phyloP scores from a whole-genome alignment of 2,797 vertebrate genomes.

The Microctenopoma stevenorrisi region DNA sequence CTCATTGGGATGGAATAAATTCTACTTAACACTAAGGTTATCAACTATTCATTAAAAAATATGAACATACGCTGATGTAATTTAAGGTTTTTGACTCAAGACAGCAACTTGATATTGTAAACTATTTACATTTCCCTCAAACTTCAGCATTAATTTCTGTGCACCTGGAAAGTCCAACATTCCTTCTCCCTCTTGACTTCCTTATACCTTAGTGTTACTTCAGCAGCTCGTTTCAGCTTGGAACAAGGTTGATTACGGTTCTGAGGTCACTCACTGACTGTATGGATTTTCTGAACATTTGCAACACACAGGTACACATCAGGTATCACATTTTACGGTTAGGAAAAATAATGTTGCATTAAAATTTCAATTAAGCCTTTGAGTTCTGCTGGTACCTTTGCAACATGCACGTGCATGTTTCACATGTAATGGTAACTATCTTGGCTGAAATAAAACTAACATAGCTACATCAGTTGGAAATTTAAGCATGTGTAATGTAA shows the following conservation, averaged over 20 bases:
- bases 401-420: background rate
- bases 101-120: background rate
- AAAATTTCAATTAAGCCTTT: conserved; percentile 5
- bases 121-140: background rate
- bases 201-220: no score
- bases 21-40: no score
- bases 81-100: background rate
- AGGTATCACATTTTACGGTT: no score
- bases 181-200: background rate
- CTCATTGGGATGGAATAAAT: no score
- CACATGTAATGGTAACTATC: conserved; percentile 8
- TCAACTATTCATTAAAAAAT: background rate
- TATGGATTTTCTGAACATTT: no score
- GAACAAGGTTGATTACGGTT: no score
- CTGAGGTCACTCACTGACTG: no score
- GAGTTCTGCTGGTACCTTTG: background rate
- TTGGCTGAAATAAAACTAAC: conserved; percentile 27
- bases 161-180: background rate
- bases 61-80: background rate
- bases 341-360: no score
- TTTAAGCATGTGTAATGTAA: conserved; percentile 20
- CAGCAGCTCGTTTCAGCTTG: no score
- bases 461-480: conserved; percentile 8
- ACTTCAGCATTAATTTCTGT: background rate
- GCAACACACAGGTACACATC: no score